Base-by-base conservation (phyloP, 2,888 invertebrate genomes). In the Odiellus spinosus region DNA sequence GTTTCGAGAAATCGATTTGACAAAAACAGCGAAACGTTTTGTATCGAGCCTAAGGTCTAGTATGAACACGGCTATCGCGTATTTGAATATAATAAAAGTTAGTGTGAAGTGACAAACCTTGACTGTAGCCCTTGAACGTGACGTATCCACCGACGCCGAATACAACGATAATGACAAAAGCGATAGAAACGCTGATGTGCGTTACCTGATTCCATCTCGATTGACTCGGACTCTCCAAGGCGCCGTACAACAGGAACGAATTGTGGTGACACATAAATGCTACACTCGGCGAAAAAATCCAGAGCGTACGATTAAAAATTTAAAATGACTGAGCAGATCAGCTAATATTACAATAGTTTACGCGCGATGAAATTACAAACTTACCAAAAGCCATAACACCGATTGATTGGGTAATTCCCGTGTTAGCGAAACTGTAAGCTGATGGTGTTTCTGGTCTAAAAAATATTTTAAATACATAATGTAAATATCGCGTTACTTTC, bases 191-290 rank as follows among this genome's bases (percentile, higher is more conserved):
- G 17, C 83, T 82, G 61, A 77, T 73, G 64, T 85, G 84, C 2
- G 84, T 83, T 17, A 86, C 81, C 56, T 75, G 72, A 59, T 80
- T 79, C 85, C 85, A 86, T 55, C 79, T 73, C 54, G 76, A 72
- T 63, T 80, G 76, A 38, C 75, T 76, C 4, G 81, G 78, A 55
- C 80, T 75, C 60, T 78, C 74, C 65, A 86, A 77, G 35, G 83
- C 83, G 50, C 77, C 76, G 67, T 82, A 85, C 55, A 86, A 76
- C 52, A 86, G 71, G 63, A 85, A 86, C 47, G 82, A 82, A 63
- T 83, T 85, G 67, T 85, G 85, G 60, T 86, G 85, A 62, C 85
- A 86, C 84, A 86, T 84, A 63, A 83, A 86, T n/a, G 84, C 81
- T 80, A 63, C 40, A n/a, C n/a, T n/a, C n/a, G n/a, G n/a, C n/a